Percentiles rank a stretch among this genome's conserved stretches.
phyloP scores from a whole-genome alignment of 2,888 invertebrate genomes.

The Leptinotarsa juncta region DNA sequence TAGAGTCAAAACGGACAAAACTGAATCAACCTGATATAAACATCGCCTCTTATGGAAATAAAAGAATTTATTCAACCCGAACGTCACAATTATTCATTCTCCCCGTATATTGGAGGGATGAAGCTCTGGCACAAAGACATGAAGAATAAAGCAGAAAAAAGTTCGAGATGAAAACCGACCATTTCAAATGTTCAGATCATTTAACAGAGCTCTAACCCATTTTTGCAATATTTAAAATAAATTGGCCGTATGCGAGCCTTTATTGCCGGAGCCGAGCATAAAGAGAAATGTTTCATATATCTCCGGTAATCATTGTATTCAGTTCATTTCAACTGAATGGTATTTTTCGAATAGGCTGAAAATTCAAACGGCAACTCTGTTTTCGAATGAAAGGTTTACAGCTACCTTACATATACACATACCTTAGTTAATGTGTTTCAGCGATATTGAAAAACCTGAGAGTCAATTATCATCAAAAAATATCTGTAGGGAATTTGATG shows the following conservation, averaged over 20 bases:
- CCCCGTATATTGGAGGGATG: neutral
- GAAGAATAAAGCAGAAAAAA: slow-evolving; percentile 21
- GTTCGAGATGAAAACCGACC: slow-evolving; percentile 23
- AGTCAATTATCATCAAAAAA: too few species aligned
- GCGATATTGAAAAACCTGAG: too few species aligned
- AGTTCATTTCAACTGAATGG: neutral
- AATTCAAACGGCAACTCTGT: neutral
- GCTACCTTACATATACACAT: too few species aligned
- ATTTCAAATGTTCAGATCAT: slow-evolving; percentile 34
- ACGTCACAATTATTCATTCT: neutral
- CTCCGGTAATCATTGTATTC: slow-evolving; percentile 3
- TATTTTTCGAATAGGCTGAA: neutral
- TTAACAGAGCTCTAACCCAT: slow-evolving; percentile 31
- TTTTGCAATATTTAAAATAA: slow-evolving; percentile 40
- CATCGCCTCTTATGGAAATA: neutral
- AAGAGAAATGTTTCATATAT: slow-evolving; percentile 13
- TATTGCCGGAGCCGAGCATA: slow-evolving; percentile 21
- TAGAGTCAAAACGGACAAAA: too few species aligned
- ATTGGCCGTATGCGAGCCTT: slow-evolving; percentile 25
- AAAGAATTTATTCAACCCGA: neutral
- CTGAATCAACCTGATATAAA: too few species aligned
- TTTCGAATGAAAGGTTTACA: too few species aligned
- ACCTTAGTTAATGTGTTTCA: too few species aligned
- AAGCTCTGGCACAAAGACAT: slow-evolving; percentile 1
- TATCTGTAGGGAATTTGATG: too few species aligned